Evolutionary conservation across 1,140 invertebrate species (phyloP).

Genomic region (Plectus sambesii): DNA sequence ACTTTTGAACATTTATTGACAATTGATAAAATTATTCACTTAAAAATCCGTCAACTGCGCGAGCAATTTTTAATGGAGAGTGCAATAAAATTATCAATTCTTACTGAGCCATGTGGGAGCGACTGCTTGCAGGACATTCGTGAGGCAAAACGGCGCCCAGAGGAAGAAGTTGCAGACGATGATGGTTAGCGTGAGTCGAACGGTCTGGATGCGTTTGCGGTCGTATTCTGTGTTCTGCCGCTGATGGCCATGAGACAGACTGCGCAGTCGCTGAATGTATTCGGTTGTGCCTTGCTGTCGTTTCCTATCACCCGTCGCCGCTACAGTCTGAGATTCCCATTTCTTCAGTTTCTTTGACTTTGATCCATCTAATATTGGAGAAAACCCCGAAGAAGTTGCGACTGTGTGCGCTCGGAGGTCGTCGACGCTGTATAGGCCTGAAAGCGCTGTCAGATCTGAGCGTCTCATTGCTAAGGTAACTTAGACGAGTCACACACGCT

Average conservation of each 20-base stretch:
- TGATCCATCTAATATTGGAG: constrained; percentile 8
- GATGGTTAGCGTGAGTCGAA: constrained; percentile 64
- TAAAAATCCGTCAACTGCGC: too few species aligned
- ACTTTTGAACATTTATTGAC: too few species aligned
- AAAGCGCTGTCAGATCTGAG: too few species aligned
- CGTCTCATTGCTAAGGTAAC: too few species aligned
- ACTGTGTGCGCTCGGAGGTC: background rate
- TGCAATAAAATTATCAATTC: constrained; percentile 5
- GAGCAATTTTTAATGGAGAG: too few species aligned
- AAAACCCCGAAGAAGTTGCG: constrained; percentile 1
- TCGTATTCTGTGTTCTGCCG: constrained; percentile 37
- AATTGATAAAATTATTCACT: too few species aligned
- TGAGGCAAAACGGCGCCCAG: constrained; percentile 59
- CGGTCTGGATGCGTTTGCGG: constrained; percentile 56
- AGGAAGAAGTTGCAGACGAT: constrained; percentile 61
- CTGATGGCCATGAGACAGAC: constrained; percentile 28
- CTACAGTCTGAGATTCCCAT: constrained; percentile 2
- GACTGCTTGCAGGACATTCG: constrained; percentile 48
- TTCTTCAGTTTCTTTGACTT: constrained; percentile 7
- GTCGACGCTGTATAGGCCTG: constrained; percentile 8
- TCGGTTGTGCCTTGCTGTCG: constrained; percentile 19
- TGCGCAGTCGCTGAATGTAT: constrained; percentile 32
- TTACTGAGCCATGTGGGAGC: constrained; percentile 26
- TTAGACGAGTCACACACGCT: too few species aligned
- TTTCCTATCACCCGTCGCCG: constrained; percentile 1